Evolutionary conservation across 1,140 invertebrate genomes (phyloP), one percentile per base, ranked within the genome.

Genomic region (Macrocentrus cingulum): DNA sequence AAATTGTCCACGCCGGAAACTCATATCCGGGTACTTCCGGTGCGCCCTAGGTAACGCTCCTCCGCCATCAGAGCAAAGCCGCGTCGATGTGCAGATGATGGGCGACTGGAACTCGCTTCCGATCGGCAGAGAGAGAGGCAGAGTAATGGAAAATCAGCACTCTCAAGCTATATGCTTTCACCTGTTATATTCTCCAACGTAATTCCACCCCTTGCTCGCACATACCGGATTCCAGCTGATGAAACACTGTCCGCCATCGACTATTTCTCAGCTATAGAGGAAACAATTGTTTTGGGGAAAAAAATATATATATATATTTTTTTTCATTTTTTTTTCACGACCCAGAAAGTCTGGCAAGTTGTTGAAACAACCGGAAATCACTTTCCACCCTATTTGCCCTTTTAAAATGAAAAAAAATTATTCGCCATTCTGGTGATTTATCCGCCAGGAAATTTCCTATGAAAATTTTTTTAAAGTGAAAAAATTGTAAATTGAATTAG

Each of bases 21-120:
- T 80, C 77, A 80, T 80, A 80, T 80, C 77, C 77, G 77, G 77
- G 76, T 66, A 69, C 74, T 75, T 79, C 76, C 77, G 70, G 66
- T 72, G 60, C 62, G 61, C 66, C 64, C 57, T 55, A 29, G 44
- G 36, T 50, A 60, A 66, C 66, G 61, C 61, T 50, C 36, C 52
- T 51, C n/a, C 29, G 46, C 9, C 50, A n/a, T n/a, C n/a, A 25
- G 9, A 41, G 13, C 55, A 9, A 22, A 45, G 4, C 23, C 34
- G 37, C 25, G 49, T 13, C 22, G 45, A 48, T 25, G 19, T 63
- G 64, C 63, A 69, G 66, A 74, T 72, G 69, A n/a, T n/a, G n/a
- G 70, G 68, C 70, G 66, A 65, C 68, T 22, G 20, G 70, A 72
- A 67, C 66, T 71, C 64, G 66, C 69, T 74, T 76, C 72, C 72